These are phyloP conservation scores for Colletes latitarsis DNA, from an alignment of 1,140 invertebrate genomes.

Conservation along the genomic window DNA sequence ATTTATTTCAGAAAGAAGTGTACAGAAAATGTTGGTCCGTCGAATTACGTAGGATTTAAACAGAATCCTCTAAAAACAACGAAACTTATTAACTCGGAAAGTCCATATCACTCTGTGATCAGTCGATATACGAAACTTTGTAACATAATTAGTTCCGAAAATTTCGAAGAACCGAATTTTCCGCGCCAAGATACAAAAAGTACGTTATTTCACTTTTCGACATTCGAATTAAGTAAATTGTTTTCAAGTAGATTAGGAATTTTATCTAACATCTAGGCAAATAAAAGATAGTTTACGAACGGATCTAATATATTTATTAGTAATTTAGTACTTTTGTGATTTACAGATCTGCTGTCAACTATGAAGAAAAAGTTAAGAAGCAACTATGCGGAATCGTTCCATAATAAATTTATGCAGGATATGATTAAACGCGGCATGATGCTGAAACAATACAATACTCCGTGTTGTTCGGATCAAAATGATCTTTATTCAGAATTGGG, in stretches of 20 bases:
- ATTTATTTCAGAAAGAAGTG: not conserved
- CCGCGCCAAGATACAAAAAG: not conserved
- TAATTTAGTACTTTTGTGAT: not conserved
- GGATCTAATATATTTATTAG: not conserved
- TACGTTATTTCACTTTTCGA: not conserved
- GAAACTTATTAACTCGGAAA: not conserved
- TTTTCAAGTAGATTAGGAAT: too few relatives aligned
- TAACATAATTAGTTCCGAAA: not conserved
- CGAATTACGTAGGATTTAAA: not conserved
- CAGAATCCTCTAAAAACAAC: not conserved
- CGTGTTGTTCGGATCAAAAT: too few relatives aligned
- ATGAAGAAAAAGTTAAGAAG: constrained; percentile 24
- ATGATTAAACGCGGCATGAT: not conserved
- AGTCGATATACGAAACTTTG: constrained; percentile 12
- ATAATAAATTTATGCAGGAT: not conserved
- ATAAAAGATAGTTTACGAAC: too few relatives aligned
- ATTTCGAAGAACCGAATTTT: not conserved
- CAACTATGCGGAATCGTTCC: constrained; percentile 13
- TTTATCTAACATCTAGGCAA: too few relatives aligned
- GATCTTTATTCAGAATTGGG: too few relatives aligned
- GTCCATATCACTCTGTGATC: not conserved
- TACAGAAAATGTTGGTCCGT: not conserved
- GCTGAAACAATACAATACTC: not conserved
- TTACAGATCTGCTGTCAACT: not conserved
- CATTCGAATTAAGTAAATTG: not conserved